A percentile compares a stretch with the other conserved stretches of the same genome.
Evolutionary conservation across 2,113 vertebrate species (phyloP).

Genomic region (Lagenorhynchus albirostris): DNA sequence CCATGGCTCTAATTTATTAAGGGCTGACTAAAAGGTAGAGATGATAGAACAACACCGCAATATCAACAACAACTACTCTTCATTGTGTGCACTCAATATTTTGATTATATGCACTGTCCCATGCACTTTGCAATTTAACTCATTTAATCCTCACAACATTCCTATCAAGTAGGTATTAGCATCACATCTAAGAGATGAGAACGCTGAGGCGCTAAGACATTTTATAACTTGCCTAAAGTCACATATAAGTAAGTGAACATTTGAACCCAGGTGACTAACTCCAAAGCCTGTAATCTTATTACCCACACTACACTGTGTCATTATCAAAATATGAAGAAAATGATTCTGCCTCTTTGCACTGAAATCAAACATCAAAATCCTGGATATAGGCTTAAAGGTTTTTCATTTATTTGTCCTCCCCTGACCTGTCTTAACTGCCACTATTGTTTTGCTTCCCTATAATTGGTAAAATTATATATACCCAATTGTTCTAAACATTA

Average conservation of each 20-base stretch:
- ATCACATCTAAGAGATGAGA: background rate
- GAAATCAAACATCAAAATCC: constrained; percentile 7
- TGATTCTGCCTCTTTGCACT: background rate
- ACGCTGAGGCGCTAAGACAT: background rate
- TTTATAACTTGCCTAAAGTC: background rate
- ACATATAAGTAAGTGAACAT: background rate
- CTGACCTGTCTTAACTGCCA: background rate
- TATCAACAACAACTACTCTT: background rate
- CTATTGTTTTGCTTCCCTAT: background rate
- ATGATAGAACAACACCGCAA: background rate
- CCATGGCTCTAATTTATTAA: background rate
- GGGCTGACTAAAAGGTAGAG: background rate
- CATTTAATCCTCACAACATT: background rate
- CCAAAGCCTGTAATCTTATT: background rate
- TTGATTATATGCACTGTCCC: background rate
- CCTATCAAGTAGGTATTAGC: background rate
- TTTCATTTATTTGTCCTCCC: background rate
- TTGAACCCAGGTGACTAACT: background rate
- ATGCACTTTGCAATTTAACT: constrained; percentile 9
- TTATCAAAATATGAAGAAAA: constrained; percentile 17
- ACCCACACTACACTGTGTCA: background rate
- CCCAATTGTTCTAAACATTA: constrained; percentile 4
- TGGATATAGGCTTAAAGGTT: background rate
- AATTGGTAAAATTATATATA: constrained; percentile 5
- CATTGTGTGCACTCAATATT: background rate